These are phyloP conservation scores for Grantiella picta DNA, from an alignment of 2,113 vertebrate genomes.

Conservation along the genomic window DNA sequence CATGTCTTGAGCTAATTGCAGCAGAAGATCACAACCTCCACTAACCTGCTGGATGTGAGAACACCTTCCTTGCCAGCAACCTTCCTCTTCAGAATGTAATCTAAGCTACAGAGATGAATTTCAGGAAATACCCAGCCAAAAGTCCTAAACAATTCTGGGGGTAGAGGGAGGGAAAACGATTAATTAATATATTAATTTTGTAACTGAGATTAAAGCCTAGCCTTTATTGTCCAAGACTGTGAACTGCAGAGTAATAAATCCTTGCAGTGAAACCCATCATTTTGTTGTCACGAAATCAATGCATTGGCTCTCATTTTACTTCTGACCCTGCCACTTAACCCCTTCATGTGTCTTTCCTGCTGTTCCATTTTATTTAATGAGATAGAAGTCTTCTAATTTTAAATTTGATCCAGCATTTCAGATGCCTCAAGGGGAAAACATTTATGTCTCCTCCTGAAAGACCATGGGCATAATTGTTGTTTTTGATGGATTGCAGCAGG, in stretches of 20 bases:
- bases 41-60: neutral
- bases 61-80: neutral
- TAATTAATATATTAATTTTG: neutral
- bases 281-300: constrained; percentile 4
- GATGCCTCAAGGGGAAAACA: neutral
- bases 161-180: neutral
- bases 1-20: neutral
- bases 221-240: neutral
- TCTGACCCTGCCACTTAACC: neutral
- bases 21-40: neutral
- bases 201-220: neutral
- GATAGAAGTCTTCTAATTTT: neutral
- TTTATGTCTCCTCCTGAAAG: neutral
- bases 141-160: neutral
- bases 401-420: neutral
- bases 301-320: neutral
- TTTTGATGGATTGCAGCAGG: neutral
- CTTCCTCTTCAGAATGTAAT: neutral
- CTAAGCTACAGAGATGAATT: neutral
- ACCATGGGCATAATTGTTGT: neutral
- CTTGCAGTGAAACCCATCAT: neutral
- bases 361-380: neutral
- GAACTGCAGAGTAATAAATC: neutral
- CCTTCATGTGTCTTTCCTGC: neutral
- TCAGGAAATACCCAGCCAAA: neutral